A percentile compares a stretch with the other conserved stretches of the same genome.
These are phyloP conservation scores for Alloscopus bannaensis DNA, from an alignment of 2,888 invertebrate species.

Conservation along the genomic window DNA sequence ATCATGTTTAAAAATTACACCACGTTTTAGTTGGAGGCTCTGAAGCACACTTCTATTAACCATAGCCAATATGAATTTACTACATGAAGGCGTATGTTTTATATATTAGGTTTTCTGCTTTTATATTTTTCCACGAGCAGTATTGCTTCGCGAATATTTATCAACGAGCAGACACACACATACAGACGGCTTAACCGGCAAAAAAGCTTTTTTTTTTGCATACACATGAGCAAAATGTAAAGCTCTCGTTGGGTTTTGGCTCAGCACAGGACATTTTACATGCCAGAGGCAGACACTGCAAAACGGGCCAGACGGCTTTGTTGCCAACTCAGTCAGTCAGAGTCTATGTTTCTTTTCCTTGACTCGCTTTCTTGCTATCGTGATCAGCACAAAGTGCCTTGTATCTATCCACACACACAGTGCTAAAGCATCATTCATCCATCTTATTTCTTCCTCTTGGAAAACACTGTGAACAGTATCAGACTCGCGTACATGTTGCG, in stretches of 20 bases:
- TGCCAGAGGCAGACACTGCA: slow-evolving; percentile 62
- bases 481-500: too few relatives aligned
- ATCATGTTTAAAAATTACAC: too few relatives aligned
- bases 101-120: too few relatives aligned
- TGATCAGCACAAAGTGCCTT: slow-evolving; percentile 39
- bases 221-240: too few relatives aligned
- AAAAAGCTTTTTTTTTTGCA: slow-evolving; percentile 13
- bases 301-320: slow-evolving; percentile 72
- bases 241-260: slow-evolving; percentile 7
- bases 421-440: slow-evolving; percentile 54
- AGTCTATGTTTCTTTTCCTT: slow-evolving; percentile 59
- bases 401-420: too few relatives aligned
- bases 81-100: too few relatives aligned
- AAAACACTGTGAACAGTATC: too few relatives aligned
- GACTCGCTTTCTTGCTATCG: slow-evolving; percentile 42
- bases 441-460: slow-evolving; percentile 43
- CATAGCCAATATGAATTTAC: too few relatives aligned
- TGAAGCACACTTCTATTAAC: too few relatives aligned
- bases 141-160: too few relatives aligned
- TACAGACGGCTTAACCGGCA: not conserved
- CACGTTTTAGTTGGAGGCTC: too few relatives aligned
- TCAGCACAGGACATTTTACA: slow-evolving; percentile 45
- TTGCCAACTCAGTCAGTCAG: slow-evolving; percentile 71
- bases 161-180: not conserved
- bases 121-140: too few relatives aligned